Evolutionary conservation across 2,113 vertebrate species (phyloP), one percentile per base, ranked within the genome.

Genomic region (Heteronetta atricapilla): DNA sequence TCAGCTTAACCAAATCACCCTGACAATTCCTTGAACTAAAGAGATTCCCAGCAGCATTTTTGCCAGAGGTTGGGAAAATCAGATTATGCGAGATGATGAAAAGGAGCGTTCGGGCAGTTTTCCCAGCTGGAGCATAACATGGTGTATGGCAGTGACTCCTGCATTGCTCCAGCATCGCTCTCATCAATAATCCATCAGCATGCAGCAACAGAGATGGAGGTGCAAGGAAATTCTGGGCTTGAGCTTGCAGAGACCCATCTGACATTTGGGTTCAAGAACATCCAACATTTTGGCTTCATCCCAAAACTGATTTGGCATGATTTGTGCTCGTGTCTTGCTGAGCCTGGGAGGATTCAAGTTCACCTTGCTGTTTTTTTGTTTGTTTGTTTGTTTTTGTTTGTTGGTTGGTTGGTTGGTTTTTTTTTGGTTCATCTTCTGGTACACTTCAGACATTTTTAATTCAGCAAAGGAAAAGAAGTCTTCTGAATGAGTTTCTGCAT

Each of bases 1-100:
- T 93, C 72, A n/a, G 82, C 85, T 95, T 97, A 96, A 96, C 83
- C 70, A 68, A 86, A 94, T 94, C 94, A 95, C 80, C 64, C 86
- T 83, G 90, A 84, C 80, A 81, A 82, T 68, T 55, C 92, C 88
- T 93, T 67, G 34, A 55, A 17, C 72, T 66, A 56, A 81, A 96
- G 42, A 88, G 59, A 70, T 95, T 95, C 93, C 88, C 91, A 93
- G 90, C 79, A 91, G 88, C 48, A 6, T 38, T 80, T 91, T 75
- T 55, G 28, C 76, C 64, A 82, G 79, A 80, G 58, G 79, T 55
- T 91, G 67, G 86, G 33, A 95, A 93, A 92, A 95, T 82, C 34
- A 17, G 60, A 92, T 96, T 81, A 88, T 3, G 21, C 1, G 4
- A 40, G 10, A 66, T 72, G 88, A 78, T 8, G 56, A 59, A 86